A percentile compares a stretch with the other conserved stretches of the same genome.
Conservation (phyloP, 1,140 invertebrate genomes). For the Calycopis cecrops region DNA sequence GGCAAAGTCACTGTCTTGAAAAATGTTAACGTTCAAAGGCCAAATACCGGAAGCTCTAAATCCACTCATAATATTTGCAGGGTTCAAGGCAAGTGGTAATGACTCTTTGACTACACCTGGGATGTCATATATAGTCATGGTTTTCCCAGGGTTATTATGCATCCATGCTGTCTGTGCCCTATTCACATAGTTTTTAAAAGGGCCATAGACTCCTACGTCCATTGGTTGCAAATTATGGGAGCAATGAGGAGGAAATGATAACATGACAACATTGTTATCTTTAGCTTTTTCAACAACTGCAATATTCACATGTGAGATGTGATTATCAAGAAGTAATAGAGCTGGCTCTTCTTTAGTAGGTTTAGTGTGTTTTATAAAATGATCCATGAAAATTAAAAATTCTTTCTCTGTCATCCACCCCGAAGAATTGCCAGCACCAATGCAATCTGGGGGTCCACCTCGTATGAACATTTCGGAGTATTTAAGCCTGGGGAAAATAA, state of each 20-base stretch:
- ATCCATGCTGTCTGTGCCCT: constrained; percentile 22
- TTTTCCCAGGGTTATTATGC: constrained; percentile 31
- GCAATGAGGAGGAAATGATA: constrained; percentile 26
- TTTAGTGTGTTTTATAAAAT: constrained; percentile 25
- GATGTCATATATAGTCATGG: constrained; percentile 27
- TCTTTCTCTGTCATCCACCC: constrained; percentile 40
- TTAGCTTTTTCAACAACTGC: constrained; percentile 20
- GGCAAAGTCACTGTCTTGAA: constrained; percentile 35
- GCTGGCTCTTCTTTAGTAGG: constrained; percentile 30
- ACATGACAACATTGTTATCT: constrained; percentile 20
- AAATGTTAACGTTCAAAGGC: constrained; percentile 37
- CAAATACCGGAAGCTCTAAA: constrained; percentile 36
- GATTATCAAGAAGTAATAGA: constrained; percentile 45
- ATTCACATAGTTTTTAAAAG: constrained; percentile 26
- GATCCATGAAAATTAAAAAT: constrained; percentile 33
- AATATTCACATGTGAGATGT: constrained; percentile 40
- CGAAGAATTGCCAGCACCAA: constrained; percentile 32
- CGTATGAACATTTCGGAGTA: constrained; percentile 33
- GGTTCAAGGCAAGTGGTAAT: constrained; percentile 25
- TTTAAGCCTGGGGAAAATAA: constrained; percentile 46
- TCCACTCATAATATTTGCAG: constrained; percentile 34
- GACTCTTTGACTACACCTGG: constrained; percentile 25
- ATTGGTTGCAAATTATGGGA: constrained; percentile 31
- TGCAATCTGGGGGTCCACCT: constrained; percentile 26
- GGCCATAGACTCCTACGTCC: constrained; percentile 24